Evolutionary conservation across 2,888 invertebrate species (phyloP).

Genomic region (Dryobota labecula): DNA sequence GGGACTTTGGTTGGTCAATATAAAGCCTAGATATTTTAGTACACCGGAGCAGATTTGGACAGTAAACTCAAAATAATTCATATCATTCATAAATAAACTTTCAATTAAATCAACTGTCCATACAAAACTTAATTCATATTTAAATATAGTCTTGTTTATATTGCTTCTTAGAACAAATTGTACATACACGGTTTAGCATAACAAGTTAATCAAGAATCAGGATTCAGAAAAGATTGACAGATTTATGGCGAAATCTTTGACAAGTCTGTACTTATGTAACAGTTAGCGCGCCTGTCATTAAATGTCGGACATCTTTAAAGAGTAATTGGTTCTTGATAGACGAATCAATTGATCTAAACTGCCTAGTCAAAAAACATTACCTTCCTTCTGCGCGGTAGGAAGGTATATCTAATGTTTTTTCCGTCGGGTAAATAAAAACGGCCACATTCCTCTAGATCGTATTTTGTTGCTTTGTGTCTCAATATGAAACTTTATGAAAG

Average conservation of each 20-base stretch:
- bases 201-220: conserved; percentile 36
- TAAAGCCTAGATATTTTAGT: background rate
- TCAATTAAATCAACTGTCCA: background rate
- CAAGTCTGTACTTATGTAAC: conserved; percentile 26
- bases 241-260: conserved; percentile 38
- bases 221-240: conserved; percentile 18
- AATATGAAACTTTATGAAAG: no score
- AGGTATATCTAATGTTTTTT: no score
- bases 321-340: conserved; percentile 24
- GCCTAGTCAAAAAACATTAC: background rate
- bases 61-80: background rate
- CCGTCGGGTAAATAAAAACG: no score
- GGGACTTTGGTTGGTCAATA: background rate
- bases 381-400: background rate
- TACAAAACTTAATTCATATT: conserved; percentile 25
- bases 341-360: conserved; percentile 11
- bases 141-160: background rate
- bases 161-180: conserved; percentile 13
- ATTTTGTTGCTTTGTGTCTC: no score
- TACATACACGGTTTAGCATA: conserved; percentile 26
- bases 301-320: conserved; percentile 23
- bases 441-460: no score
- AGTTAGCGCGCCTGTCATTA: conserved; percentile 26
- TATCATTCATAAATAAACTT: no score
- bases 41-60: background rate